Evolutionary conservation across 2,797 vertebrate genomes (phyloP).

Genomic region (Schizopygopsis malacanthus): DNA sequence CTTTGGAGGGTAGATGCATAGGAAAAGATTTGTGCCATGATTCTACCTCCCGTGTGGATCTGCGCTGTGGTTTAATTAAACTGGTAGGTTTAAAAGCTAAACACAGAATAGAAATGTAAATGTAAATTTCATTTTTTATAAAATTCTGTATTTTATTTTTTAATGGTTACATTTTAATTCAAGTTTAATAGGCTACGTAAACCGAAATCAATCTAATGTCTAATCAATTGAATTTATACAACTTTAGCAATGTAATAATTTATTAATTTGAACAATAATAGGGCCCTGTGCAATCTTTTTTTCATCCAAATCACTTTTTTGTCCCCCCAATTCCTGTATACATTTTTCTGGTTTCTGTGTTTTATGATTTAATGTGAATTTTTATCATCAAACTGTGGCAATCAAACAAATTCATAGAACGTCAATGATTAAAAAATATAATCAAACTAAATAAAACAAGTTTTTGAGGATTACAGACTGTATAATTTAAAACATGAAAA

Average conservation of each 20-base stretch:
- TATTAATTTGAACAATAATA: neutral
- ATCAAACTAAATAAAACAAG: neutral
- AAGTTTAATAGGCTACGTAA: neutral
- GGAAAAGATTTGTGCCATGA: neutral
- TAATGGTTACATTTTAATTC: neutral
- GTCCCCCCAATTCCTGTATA: too few relatives aligned
- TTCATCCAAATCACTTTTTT: neutral
- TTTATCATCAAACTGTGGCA: neutral
- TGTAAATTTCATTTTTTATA: neutral
- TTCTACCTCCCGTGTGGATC: neutral
- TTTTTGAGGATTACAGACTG: neutral
- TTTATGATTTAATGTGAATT: neutral
- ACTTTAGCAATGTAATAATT: neutral
- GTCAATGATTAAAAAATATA: neutral
- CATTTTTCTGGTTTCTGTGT: too few relatives aligned
- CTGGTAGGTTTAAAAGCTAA: neutral
- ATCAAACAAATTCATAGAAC: neutral
- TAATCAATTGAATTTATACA: neutral
- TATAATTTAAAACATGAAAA: neutral
- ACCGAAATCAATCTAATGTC: neutral
- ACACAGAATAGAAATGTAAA: neutral
- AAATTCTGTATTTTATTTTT: neutral
- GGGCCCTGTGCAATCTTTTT: neutral
- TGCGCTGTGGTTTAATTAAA: neutral
- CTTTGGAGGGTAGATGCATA: conserved; percentile 12